Evolutionary conservation across 2,113 vertebrate species (phyloP).

Genomic region (Ellobius talpinus): DNA sequence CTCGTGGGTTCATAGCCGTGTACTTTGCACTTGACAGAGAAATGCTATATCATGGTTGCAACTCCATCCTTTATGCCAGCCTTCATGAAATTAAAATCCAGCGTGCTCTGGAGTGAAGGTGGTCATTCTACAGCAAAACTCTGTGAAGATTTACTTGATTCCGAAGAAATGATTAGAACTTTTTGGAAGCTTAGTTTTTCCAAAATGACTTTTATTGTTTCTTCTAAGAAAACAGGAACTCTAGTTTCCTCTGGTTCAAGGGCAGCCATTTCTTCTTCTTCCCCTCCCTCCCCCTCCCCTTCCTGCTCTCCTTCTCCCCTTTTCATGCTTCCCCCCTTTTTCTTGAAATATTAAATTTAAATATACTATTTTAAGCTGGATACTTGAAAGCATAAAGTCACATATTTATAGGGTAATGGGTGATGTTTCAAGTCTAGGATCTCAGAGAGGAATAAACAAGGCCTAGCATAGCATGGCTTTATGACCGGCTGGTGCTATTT

Average conservation of each 20-base stretch:
- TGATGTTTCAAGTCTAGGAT: background rate
- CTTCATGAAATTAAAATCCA: constrained; percentile 42
- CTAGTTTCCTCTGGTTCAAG: background rate
- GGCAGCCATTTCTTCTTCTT: background rate
- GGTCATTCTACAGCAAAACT: background rate
- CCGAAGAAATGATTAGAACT: constrained; percentile 8
- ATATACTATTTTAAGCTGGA: background rate
- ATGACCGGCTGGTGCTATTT: constrained; percentile 10
- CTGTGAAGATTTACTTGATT: constrained; percentile 1
- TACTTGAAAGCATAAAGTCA: background rate
- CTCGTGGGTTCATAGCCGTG: background rate
- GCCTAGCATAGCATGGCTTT: background rate
- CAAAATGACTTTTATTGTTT: background rate
- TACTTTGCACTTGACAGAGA: background rate
- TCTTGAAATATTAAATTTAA: background rate
- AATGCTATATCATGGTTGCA: no score
- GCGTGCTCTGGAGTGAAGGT: background rate
- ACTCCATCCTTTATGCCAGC: no score
- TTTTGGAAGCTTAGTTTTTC: constrained; percentile 22
- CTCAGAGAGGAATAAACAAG: constrained; percentile 27
- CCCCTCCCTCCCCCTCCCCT: no score
- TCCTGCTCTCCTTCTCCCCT: no score
- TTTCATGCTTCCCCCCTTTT: no score
- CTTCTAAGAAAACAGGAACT: background rate
- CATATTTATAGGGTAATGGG: background rate